Conservation (phyloP, 2,888 invertebrate species). For the Melangyna quadrimaculata region DNA sequence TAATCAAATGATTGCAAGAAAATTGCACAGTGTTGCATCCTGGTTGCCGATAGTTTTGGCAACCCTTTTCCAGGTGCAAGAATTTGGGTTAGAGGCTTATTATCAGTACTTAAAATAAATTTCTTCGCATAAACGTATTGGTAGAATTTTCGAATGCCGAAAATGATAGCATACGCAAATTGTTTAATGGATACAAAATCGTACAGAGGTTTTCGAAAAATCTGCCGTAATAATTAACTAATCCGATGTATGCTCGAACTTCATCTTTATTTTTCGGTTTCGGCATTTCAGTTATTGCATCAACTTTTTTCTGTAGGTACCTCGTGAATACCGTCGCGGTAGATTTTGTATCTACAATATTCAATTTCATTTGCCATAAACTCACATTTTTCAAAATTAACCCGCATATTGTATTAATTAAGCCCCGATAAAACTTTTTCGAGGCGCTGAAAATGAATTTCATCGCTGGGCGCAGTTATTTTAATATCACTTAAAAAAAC, state of each 20-base stretch:
- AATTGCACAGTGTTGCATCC: conserved; percentile 65
- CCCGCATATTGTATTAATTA: conserved; percentile 66
- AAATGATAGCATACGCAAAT: conserved; percentile 77
- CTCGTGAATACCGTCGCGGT: too few species aligned
- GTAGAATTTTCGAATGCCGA: conserved; percentile 78
- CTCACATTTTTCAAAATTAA: conserved; percentile 73
- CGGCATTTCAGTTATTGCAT: background rate
- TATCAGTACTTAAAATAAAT: conserved; percentile 75
- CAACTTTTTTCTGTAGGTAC: too few species aligned
- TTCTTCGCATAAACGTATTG: conserved; percentile 78
- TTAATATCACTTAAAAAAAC: conserved; percentile 73
- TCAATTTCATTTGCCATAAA: conserved; percentile 73
- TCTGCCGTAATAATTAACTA: conserved; percentile 75
- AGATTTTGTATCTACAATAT: conserved; percentile 48
- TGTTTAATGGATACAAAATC: conserved; percentile 73
- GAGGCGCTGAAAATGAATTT: conserved; percentile 72
- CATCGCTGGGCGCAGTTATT: conserved; percentile 68
- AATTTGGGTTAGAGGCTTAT: conserved; percentile 65
- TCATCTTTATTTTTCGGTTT: conserved; percentile 71
- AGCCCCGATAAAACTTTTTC: conserved; percentile 59
- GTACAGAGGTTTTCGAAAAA: conserved; percentile 74
- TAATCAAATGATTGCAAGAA: conserved; percentile 54
- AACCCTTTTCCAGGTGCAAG: conserved; percentile 60
- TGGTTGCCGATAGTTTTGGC: conserved; percentile 57
- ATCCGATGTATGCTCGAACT: conserved; percentile 73